Evolutionary conservation across 2,113 vertebrate species (phyloP).

Genomic region (Ictidomys tridecemlineatus): DNA sequence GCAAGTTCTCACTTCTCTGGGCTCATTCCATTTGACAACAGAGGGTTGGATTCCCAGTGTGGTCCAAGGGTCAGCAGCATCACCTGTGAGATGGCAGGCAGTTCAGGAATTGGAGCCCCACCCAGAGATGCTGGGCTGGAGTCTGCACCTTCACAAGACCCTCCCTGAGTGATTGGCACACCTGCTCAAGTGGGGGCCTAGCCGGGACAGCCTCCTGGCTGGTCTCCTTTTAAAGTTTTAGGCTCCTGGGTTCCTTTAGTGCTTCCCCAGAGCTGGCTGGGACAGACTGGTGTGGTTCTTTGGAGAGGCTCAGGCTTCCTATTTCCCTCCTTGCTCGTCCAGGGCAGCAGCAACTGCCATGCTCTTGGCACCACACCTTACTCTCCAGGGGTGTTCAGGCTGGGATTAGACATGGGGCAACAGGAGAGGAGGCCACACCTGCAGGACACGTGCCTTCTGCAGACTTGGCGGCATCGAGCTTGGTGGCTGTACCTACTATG

Average conservation of each 20-base stretch:
- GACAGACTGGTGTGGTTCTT: not conserved
- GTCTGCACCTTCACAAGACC: not conserved
- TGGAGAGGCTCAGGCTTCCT: not conserved
- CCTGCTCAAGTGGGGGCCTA: no score
- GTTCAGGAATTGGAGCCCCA: not conserved
- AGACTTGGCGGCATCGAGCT: no score
- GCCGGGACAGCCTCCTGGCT: not conserved
- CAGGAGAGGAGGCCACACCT: not conserved
- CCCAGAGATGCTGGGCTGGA: rapidly evolving
- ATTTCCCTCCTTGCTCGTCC: rapidly evolving
- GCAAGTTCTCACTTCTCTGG: no score
- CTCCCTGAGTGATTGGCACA: not conserved
- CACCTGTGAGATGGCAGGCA: not conserved
- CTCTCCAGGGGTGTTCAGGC: not conserved
- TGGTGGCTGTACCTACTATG: constrained; percentile 6
- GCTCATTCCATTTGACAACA: no score
- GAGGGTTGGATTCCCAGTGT: no score
- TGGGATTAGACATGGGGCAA: not conserved
- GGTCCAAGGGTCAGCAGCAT: not conserved
- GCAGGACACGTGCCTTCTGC: constrained; percentile 60
- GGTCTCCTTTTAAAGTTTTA: not conserved
- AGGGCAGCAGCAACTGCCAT: rapidly evolving
- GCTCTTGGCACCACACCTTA: not conserved
- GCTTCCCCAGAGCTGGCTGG: not conserved
- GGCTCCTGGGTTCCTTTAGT: not conserved